Base-by-base conservation (phyloP, 30 jellyfish, hydroid and myxozoan genomes). In the Cassiopea xamachana region DNA sequence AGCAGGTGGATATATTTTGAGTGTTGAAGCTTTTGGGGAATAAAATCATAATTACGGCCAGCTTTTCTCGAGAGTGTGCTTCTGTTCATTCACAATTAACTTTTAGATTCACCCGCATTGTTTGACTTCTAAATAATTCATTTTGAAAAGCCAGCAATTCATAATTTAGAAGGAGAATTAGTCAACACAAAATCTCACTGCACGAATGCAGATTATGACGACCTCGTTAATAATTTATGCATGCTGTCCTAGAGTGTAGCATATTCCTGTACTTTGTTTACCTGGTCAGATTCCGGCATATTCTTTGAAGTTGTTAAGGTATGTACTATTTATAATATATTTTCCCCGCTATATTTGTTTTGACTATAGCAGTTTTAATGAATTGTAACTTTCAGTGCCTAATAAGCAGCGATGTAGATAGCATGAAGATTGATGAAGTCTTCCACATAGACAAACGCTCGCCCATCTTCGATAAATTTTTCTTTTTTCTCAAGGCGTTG, bases 1-100 rank as follows among this genome's bases (percentile, higher is more conserved):
- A 55, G 80, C 80, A 71, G 80, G 80, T 71, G 80, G 80, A 71
- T 4, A 71, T 71, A 15, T 18, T 1, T 8, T 16, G 80, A 71
- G n/a, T 71, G 15, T 51, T 71, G 15, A 39, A 43, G 10, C 27
- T 71, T 55, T 4, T 71, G 7, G 10, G 2, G 27, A 71, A 2
- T 43, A 55, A 16, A 17, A 43, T 12, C 80, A 43, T 71, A 15
- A 71, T 18, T 71, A 43, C n/a, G 5, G 55, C 10, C 10, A 64
- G 74, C 74, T 64, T 64, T 64, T 64, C 19, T 2, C 27, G 27
- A 64, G 43, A 64, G 15, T 9, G 15, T 9, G 2, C 74, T 17
- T 2, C 74, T 64, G 74, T 64, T 64, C 74, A 9, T 64, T 64
- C 43, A 7, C 19, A 64, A 2, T 64, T 64, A 4, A 64, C 6